Base-by-base conservation (phyloP, 1,140 invertebrate genomes). In the Drosophila leontia region DNA sequence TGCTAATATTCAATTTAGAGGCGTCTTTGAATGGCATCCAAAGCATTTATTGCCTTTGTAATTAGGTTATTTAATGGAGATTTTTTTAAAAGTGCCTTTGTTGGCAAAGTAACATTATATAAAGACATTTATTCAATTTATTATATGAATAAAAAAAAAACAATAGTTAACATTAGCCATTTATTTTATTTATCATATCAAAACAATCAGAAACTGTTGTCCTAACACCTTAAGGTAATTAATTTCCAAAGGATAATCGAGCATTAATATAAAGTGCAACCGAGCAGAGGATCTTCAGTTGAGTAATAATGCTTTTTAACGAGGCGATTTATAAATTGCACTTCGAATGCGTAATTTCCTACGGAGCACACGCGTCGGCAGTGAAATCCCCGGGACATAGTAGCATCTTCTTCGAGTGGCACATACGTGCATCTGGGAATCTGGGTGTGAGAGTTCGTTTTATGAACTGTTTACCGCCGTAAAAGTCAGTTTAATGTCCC, bases 401-500 rank as follows among this genome's bases (percentile, higher is more conserved):
- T 44, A 62, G 63, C 80, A 80, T 83, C 58, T 69, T 44, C 26
- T 63, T 60, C 17, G 55, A 67, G 58, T 79, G 50, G 42, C 65
- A 11, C 64, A 68, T 63, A 56, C 63, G 63, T 69, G 68, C 47
- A 58, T 72, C 65, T 65, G 63, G 56, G 41, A 45, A 41, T 77
- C 63, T 70, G 58, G 45, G 51, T 32, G 67, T 47, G 51, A 72
- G 53, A 72, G 57, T 55, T 79, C 61, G 35, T 79, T 79, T 88
- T 84, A 88, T 85, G 86, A 85, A 85, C 85, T 88, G 85, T 88
- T 88, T 88, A 88, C 81, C 80, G 86, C 67, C 85, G 78, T 88
- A 85, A 88, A 88, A 91, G 85, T 88, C 86, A 88, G 34, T 90
- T 90, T 88, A 91, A 88, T 88, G 86, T 69, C 70, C 81, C 70